phyloP scores from a whole-genome alignment of 1,140 invertebrate species.

The Lordiphosa collinella region DNA sequence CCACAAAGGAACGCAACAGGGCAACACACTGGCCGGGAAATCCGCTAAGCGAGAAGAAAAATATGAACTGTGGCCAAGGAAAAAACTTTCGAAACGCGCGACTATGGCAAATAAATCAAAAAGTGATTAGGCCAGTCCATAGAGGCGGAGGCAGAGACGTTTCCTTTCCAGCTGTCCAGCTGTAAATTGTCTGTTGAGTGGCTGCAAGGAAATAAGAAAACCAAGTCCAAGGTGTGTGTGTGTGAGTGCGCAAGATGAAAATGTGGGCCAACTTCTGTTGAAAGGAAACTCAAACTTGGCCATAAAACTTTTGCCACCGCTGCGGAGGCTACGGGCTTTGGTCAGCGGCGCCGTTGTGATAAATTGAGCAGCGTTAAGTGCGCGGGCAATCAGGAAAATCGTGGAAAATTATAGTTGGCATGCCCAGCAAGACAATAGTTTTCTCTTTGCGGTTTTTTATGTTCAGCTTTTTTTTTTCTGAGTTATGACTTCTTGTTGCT shows the following conservation, averaged over 20 bases:
- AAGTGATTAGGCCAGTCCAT: slow-evolving; percentile 60
- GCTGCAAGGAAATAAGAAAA: slow-evolving; percentile 35
- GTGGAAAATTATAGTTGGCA: slow-evolving; percentile 69
- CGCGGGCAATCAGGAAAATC: slow-evolving; percentile 71
- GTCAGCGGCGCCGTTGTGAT: slow-evolving; percentile 53
- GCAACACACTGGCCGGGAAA: no score
- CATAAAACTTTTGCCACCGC: slow-evolving; percentile 68
- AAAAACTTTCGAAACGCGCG: slow-evolving; percentile 47
- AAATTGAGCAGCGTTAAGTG: slow-evolving; percentile 62
- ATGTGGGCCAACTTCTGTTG: slow-evolving; percentile 40
- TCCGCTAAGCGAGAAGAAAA: slow-evolving; percentile 49
- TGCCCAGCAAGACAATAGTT: slow-evolving; percentile 34
- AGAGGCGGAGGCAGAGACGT: not conserved
- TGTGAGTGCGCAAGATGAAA: slow-evolving; percentile 31
- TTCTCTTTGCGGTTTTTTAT: not conserved
- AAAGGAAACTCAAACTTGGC: slow-evolving; percentile 68
- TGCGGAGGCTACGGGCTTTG: slow-evolving; percentile 33
- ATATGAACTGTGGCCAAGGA: slow-evolving; percentile 45
- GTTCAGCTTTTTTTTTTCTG: slow-evolving; percentile 26
- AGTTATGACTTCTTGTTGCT: slow-evolving; percentile 16
- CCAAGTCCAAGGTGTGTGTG: slow-evolving; percentile 30
- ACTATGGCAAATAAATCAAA: slow-evolving; percentile 68
- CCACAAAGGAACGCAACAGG: slow-evolving; percentile 27
- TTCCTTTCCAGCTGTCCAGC: slow-evolving; percentile 39
- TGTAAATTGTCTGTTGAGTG: slow-evolving; percentile 75